These are phyloP conservation scores for Sakesphorus luctuosus DNA, from an alignment of 2,113 vertebrate species.

Conservation along the genomic window DNA sequence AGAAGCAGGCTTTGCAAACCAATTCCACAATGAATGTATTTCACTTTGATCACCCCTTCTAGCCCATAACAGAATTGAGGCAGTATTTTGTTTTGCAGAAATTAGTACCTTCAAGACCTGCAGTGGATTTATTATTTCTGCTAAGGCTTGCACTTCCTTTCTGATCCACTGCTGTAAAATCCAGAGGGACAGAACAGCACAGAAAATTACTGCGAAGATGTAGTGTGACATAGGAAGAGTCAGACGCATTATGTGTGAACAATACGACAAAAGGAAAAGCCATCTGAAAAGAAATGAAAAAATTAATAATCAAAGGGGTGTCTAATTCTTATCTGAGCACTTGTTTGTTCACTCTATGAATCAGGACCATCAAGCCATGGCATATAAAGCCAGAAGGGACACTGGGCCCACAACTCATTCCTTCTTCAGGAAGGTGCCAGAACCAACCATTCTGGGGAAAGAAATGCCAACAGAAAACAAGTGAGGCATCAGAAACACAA, in stretches of 20 bases:
- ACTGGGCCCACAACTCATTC: background rate
- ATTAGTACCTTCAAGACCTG: conserved; percentile 68
- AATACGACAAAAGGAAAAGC: conserved; percentile 61
- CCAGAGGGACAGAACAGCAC: conserved; percentile 61
- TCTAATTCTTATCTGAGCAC: conserved; percentile 39
- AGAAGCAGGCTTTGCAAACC: conserved; percentile 44
- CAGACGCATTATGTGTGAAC: conserved; percentile 63
- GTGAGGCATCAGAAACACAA: accelerated
- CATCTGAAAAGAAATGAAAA: conserved; percentile 59
- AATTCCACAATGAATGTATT: conserved; percentile 61
- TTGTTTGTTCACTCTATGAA: conserved; percentile 7
- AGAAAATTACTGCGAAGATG: conserved; percentile 63
- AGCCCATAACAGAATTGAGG: conserved; percentile 57
- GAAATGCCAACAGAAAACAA: background rate
- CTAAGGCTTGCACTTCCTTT: conserved; percentile 64
- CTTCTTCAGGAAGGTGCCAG: background rate
- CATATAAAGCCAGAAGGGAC: background rate
- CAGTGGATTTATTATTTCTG: conserved; percentile 73
- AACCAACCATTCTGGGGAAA: background rate
- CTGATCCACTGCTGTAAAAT: conserved; percentile 72
- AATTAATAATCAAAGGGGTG: conserved; percentile 58
- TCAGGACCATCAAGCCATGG: background rate
- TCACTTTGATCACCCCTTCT: conserved; percentile 62
- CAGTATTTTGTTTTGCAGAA: conserved; percentile 67
- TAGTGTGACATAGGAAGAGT: conserved; percentile 68